phyloP scores from a whole-genome alignment of 2,888 invertebrate species.

The Dolichomitus sp. region DNA sequence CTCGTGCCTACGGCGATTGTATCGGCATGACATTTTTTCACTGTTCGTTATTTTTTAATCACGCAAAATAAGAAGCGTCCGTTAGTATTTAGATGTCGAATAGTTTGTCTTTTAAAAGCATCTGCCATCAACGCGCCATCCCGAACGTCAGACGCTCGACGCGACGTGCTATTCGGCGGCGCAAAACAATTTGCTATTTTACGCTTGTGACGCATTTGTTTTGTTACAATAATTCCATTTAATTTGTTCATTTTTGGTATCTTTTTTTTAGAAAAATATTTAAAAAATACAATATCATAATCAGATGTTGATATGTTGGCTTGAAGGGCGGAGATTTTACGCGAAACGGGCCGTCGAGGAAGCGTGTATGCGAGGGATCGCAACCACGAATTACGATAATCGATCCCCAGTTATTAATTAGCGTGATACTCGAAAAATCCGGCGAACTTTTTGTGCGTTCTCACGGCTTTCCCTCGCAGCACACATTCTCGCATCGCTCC shows the following conservation, averaged over 20 bases:
- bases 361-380: constrained; percentile 62
- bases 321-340: constrained; percentile 68
- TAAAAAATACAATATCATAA: constrained; percentile 64
- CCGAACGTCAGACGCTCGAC: constrained; percentile 33
- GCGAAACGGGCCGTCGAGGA: constrained; percentile 47
- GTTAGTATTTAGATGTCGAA: not conserved
- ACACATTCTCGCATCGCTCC: constrained; percentile 36
- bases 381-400: constrained; percentile 48
- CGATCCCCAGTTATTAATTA: constrained; percentile 34
- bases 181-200: constrained; percentile 56
- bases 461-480: constrained; percentile 21
- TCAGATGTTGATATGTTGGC: constrained; percentile 71
- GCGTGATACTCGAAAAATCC: constrained; percentile 4
- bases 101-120: not conserved
- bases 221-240: constrained; percentile 14
- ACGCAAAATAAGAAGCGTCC: not conserved
- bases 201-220: constrained; percentile 65
- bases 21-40: constrained; percentile 6
- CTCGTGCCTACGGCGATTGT: constrained; percentile 52
- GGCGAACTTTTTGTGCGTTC: not conserved
- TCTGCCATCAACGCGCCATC: constrained; percentile 27
- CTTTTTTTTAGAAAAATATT: constrained; percentile 17
- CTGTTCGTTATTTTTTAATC: not conserved
- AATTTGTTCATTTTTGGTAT: not conserved
- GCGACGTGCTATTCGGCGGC: constrained; percentile 14